Percentiles rank a stretch among this genome's conserved stretches.
phyloP scores from a whole-genome alignment of 1,140 invertebrate species.

The Halyomorpha halys region DNA sequence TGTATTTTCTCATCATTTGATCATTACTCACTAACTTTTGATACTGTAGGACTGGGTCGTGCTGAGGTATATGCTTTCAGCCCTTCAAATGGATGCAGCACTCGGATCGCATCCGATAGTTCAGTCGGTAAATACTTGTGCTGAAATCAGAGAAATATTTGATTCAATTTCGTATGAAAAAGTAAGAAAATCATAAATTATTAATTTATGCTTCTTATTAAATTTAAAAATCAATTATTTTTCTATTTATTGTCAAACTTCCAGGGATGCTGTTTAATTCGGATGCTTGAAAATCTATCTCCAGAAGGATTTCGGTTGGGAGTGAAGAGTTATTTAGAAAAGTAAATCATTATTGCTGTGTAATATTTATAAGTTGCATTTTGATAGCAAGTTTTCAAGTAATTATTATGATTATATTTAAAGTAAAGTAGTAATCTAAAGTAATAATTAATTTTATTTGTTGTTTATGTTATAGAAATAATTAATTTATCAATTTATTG shows the following conservation, averaged over 20 bases:
- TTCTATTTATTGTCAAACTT: constrained; percentile 40
- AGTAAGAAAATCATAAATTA: constrained; percentile 39
- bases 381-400: too few species aligned
- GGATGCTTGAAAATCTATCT: constrained; percentile 81
- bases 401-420: too few species aligned
- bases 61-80: constrained; percentile 46
- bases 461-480: too few species aligned
- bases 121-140: constrained; percentile 68
- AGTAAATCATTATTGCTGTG: constrained; percentile 33
- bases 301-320: constrained; percentile 58
- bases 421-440: too few species aligned
- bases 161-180: constrained; percentile 88
- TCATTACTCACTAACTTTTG: too few species aligned
- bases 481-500: background rate
- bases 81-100: constrained; percentile 65
- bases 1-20: too few species aligned
- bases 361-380: too few species aligned
- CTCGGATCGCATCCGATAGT: constrained; percentile 80
- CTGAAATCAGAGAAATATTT: constrained; percentile 85
- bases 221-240: background rate
- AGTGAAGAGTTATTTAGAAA: constrained; percentile 53
- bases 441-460: too few species aligned
- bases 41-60: constrained; percentile 10
- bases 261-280: constrained; percentile 73
- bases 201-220: constrained; percentile 2